Base-by-base conservation (phyloP, 2,113 vertebrate species). In the Leucoraja erinaceus region DNA sequence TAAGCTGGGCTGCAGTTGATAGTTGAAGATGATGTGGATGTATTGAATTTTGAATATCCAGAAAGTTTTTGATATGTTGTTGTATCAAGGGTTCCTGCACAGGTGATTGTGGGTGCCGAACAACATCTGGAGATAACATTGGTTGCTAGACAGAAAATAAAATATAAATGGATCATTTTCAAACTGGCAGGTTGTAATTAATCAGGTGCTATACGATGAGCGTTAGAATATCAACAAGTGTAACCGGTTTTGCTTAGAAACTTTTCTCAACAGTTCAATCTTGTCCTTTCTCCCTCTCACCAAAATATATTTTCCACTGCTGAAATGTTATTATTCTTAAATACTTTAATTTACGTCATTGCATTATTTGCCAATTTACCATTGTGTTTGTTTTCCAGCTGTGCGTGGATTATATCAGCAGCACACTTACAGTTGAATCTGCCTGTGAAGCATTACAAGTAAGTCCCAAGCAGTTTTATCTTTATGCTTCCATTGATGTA, bases 381-480 rank as follows among this genome's bases (percentile, higher is more conserved):
- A 8, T 54, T 72, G 68, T 38, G 9, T 59, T 93, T 72, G 78
- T 61, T 76, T 95, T 94, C 22, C 93, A 97, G 97, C 94, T 97
- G 70, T 97, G 97, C 0, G 93, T 96, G 91, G 94, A 95, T 91
- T 97, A 96, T 94, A 95, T 97, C 95, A 94, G 94, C 93, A 95
- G 95, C 63, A 96, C 96, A 0, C 94, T 97, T 93, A 96, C 94
- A 0, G 96, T 96, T 94, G 96, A 97, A 31, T 94, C 96, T 93
- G 97, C 95, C 93, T 97, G 96, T 0, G 97, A 97, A 94, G 96
- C 96, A 1, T 93, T 97, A 94, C 97, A 97, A 97, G 97, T 97
- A 92, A 94, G 95, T 93, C 4, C 18, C 0, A 61, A 59, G 6
- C 12, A 70, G 61, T 61, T 16, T 25, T 28, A 22, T 47, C 20